Base-by-base conservation (phyloP, 2,113 vertebrate genomes). In the Nesoenas mayeri region DNA sequence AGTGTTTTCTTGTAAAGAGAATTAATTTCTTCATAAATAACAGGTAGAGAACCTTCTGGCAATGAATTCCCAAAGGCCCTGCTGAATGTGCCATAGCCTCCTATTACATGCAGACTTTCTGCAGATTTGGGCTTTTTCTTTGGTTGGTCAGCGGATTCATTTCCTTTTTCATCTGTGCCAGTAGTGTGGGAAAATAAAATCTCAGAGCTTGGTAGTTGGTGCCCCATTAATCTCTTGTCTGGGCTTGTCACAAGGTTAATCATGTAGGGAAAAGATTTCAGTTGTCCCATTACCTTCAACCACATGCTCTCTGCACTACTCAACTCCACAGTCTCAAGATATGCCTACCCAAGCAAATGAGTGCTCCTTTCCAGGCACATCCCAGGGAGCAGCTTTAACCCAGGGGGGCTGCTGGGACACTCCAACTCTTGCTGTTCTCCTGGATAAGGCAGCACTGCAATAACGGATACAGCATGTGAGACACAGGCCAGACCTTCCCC, bases 381-480 rank as follows among this genome's bases (percentile, higher is more conserved):
- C 6, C 10, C 3, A 44, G 12, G 5, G 21, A 19, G 6, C 4
- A 50, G 9, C 20, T 85, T 72, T 65, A 36, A 34, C 9, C 16
- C 11, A 16, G 2, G 5, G 19, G 9, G 5, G 7, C 5, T 48
- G 31, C 29, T 38, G 9, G 25, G 12, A 25, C 38, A 26, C 13
- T 44, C 16, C 29, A 51, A 6, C 1, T 42, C 28, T 79, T 75
- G 5, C 5, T 72, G 5, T 7, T 72, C 34, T 70, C 12, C 50
- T 60, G 42, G 11, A 13, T 50, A 79, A 74, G 66, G n/a, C 9
- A 57, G 3, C 6, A 72, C 36, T 44, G 13, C 28, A 47, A 70
- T 6, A 6, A 10, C 2, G 34, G 4, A 2, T 42, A 42, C 0
- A 1, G 3, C 2, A 5, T 22, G 7, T 6, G 6, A 5, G 44